phyloP scores from a whole-genome alignment of 2,113 vertebrate genomes.

The Fulmarus glacialis region DNA sequence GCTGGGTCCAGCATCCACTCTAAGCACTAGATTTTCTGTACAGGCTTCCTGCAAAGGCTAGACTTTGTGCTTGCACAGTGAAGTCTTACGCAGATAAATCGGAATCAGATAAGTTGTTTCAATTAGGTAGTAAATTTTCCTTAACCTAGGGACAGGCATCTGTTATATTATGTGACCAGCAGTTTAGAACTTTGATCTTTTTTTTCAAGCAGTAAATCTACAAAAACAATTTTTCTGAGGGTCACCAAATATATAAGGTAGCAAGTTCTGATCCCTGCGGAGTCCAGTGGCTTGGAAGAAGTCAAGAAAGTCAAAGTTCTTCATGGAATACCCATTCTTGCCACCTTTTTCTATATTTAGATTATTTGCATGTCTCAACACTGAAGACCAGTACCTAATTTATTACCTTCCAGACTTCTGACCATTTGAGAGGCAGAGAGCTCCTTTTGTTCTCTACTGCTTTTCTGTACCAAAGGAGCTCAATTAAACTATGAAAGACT shows the following conservation, averaged over 20 bases:
- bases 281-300: not conserved
- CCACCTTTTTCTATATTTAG: not conserved
- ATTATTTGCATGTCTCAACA: not conserved
- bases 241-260: not conserved
- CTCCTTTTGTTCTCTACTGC: not conserved
- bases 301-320: not conserved
- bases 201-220: not conserved
- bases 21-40: not conserved
- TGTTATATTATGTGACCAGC: not conserved
- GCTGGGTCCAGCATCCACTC: accelerated
- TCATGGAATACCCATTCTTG: not conserved
- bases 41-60: not conserved
- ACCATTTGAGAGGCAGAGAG: not conserved
- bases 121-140: not conserved
- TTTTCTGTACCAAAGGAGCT: not conserved
- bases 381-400: not conserved
- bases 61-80: not conserved
- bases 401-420: not conserved
- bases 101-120: not conserved
- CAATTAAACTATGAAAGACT: not conserved
- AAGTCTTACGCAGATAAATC: not conserved
- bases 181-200: not conserved
- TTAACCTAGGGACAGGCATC: not conserved
- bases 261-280: not conserved
- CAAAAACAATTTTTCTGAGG: not conserved